Base-by-base conservation (phyloP, 2,113 vertebrate species). In the Muscicapa adusta region DNA sequence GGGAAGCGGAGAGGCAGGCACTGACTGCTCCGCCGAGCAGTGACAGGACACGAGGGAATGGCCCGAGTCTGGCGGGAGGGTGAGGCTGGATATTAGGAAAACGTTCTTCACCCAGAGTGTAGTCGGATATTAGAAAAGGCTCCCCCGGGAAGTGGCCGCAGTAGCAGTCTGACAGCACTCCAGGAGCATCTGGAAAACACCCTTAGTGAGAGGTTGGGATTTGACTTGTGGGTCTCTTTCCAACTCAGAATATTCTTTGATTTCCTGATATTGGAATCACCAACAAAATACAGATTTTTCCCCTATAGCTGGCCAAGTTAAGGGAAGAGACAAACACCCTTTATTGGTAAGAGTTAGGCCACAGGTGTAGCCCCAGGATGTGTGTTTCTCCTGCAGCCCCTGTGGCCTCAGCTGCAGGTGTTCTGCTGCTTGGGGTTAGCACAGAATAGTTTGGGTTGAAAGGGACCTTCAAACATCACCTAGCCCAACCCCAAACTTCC, bases 321-420 rank as follows among this genome's bases (percentile, higher is more conserved):
- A 43, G 23, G 26, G 22, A 26, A 12, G 34, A 75, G 11, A 10
- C 0, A 6, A 42, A 5, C 28, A n/a, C 2, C 9, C 2, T 4
- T 6, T 6, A 14, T 3, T 2, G 6, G 14, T 6, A n/a, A 34
- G 42, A 8, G 6, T 1, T 3, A 4, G 0, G 2, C 1, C 34
- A 12, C 0, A 16, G 0, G 17, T 50, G 19, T 10, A 50, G 19
- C 3, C 12, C 68, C 22, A 10, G 40, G 12, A 6, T 3, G 15
- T 2, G 5, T 1, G 26, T 1, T 61, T n/a, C 3, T 20, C 0
- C 2, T 3, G 2, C 20, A 24, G 58, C 18, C 38, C 19, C 14
- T 5, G 1, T 2, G 28, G 12, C 22, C 48, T 17, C 7, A 4
- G 3, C 50, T 6, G 18, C 7, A 6, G 0, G 1, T 0, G 0